A percentile compares a stretch with the other conserved stretches of the same genome.
phyloP scores from a whole-genome alignment of 2,888 invertebrate species.

The Ormyrus labotus region DNA sequence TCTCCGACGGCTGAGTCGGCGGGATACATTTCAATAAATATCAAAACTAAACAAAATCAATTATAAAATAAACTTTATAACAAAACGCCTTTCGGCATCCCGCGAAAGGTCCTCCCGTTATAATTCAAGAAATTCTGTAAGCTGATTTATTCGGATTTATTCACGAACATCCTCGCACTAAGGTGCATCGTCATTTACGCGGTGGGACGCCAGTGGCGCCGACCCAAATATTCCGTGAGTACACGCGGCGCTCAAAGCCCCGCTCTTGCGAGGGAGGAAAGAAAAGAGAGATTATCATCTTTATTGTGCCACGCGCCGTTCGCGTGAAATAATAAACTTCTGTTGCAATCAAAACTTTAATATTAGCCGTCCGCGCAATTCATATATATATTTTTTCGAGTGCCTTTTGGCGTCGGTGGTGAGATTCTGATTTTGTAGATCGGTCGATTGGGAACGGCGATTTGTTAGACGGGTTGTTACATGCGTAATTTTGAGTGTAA shows the following conservation, averaged over 20 bases:
- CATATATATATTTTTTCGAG: too few species aligned
- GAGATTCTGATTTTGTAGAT: too few species aligned
- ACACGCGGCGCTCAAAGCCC: background rate
- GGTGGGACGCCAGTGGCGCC: conserved; percentile 30
- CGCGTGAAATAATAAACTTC: conserved; percentile 2
- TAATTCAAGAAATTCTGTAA: background rate
- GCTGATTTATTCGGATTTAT: conserved; percentile 15
- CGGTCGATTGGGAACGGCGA: too few species aligned
- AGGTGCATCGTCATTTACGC: conserved; percentile 2
- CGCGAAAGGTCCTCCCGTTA: too few species aligned
- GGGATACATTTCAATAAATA: too few species aligned
- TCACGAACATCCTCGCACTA: too few species aligned
- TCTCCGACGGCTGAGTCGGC: too few species aligned
- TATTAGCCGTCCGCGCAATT: background rate
- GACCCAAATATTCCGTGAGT: conserved; percentile 41
- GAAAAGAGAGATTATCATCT: conserved; percentile 28
- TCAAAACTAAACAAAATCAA: too few species aligned
- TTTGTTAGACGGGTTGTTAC: too few species aligned
- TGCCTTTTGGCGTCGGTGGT: too few species aligned
- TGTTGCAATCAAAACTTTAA: background rate
- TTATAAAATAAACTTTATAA: too few species aligned
- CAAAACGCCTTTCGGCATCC: too few species aligned
- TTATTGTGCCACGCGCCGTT: conserved; percentile 21
- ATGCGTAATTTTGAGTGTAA: conserved; percentile 1
- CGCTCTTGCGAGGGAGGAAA: conserved; percentile 17